phyloP scores from a whole-genome alignment of 2,797 vertebrate species.

The Uromys caudimaculatus region DNA sequence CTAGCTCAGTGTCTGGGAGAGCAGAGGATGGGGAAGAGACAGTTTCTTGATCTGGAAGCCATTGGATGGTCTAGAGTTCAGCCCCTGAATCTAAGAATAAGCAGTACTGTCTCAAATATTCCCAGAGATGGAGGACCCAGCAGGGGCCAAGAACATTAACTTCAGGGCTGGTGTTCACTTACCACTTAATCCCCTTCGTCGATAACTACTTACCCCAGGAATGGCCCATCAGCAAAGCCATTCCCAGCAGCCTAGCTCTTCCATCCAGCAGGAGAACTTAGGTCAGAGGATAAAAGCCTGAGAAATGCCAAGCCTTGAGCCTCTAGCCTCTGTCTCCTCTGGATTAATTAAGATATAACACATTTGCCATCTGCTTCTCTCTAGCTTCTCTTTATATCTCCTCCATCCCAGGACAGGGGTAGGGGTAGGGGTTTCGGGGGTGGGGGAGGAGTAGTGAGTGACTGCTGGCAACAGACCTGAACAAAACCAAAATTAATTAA shows the following conservation, averaged over 20 bases:
- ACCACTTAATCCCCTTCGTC: slow-evolving; percentile 76
- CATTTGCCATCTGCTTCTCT: neutral
- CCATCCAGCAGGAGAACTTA: slow-evolving; percentile 1
- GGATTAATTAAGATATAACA: slow-evolving; percentile 72
- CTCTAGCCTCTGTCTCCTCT: slow-evolving; percentile 55
- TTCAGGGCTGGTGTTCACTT: slow-evolving; percentile 9
- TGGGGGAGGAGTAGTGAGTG: neutral
- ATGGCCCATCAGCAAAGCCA: slow-evolving; percentile 71
- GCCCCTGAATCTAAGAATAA: neutral
- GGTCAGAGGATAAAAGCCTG: slow-evolving; percentile 63
- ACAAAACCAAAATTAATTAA: slow-evolving; percentile 6
- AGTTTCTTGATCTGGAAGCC: neutral
- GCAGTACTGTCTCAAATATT: neutral
- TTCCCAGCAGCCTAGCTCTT: slow-evolving; percentile 72
- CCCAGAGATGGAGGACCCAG: neutral
- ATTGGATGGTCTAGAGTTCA: neutral
- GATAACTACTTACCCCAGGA: slow-evolving; percentile 75
- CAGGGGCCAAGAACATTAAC: neutral
- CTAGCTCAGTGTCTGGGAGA: neutral
- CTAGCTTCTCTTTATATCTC: slow-evolving; percentile 33
- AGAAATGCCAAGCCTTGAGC: slow-evolving; percentile 71
- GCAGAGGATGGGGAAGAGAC: neutral
- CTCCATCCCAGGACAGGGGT: neutral
- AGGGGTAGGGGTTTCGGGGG: rapidly evolving
- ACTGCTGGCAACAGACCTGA: neutral